Conservation (phyloP, 2,797 vertebrate species). For the Mico argentatus region DNA sequence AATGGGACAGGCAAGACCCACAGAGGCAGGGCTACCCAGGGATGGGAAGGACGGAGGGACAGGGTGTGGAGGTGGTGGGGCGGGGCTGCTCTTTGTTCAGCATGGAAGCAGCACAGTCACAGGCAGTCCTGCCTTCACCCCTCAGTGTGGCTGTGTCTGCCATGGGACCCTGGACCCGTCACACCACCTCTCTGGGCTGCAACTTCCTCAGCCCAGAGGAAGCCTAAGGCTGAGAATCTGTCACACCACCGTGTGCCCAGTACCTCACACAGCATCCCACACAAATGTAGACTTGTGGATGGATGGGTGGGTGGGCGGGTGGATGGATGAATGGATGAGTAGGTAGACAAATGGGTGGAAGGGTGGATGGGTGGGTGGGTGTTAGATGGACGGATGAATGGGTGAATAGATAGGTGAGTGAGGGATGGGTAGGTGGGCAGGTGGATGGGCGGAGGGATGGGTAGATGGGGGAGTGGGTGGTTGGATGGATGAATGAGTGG, state of each 20-base stretch:
- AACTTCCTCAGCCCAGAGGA: not conserved
- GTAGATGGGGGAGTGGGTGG: no score
- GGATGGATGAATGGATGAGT: not conserved
- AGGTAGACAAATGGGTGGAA: not conserved
- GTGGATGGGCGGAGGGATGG: no score
- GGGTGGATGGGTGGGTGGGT: no score
- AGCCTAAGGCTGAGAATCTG: not conserved
- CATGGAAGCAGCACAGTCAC: accelerated
- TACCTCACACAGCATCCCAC: accelerated
- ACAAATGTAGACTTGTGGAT: no score
- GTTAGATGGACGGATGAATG: not conserved
- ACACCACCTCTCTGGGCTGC: not conserved
- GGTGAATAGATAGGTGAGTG: no score
- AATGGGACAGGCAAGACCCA: no score
- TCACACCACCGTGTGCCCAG: no score
- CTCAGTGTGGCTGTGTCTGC: no score
- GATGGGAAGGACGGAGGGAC: not conserved
- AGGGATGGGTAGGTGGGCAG: no score
- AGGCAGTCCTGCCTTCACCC: not conserved
- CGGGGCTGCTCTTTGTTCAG: not conserved
- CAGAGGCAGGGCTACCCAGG: not conserved
- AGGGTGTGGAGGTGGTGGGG: not conserved
- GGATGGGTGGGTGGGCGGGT: not conserved
- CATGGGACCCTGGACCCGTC: not conserved
- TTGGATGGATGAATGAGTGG: no score